Percentiles rank a stretch among this genome's conserved stretches.
phyloP scores from a whole-genome alignment of 2,888 invertebrate genomes.

The Elegia similella region DNA sequence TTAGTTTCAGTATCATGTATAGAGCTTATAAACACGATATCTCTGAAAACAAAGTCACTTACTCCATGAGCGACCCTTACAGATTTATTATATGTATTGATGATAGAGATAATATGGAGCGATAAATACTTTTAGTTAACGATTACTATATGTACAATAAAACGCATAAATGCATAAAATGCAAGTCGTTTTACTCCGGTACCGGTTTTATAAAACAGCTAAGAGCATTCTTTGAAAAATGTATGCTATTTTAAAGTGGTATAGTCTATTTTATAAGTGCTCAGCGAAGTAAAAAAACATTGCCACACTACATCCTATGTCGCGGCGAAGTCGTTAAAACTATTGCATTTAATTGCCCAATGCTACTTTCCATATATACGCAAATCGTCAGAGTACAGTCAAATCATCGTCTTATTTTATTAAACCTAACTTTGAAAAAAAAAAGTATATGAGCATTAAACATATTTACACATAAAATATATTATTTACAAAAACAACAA shows the following conservation, averaged over 20 bases:
- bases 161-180: background rate
- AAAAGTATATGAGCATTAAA: too few species aligned
- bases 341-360: background rate
- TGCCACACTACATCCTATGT: background rate
- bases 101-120: too few species aligned
- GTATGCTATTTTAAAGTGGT: too few species aligned
- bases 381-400: background rate
- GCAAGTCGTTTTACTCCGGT: background rate
- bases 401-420: background rate
- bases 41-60: too few species aligned
- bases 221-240: background rate
- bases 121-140: background rate
- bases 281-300: background rate
- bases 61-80: too few species aligned
- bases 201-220: background rate
- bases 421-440: too few species aligned
- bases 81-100: too few species aligned
- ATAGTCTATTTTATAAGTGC: background rate
- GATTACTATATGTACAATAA: background rate
- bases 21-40: too few species aligned
- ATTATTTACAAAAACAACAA: too few species aligned
- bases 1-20: too few species aligned
- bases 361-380: background rate
- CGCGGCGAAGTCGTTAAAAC: background rate
- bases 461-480: too few species aligned